phyloP scores from a whole-genome alignment of 2,888 invertebrate genomes.

The Lepetodrilus schrolli region DNA sequence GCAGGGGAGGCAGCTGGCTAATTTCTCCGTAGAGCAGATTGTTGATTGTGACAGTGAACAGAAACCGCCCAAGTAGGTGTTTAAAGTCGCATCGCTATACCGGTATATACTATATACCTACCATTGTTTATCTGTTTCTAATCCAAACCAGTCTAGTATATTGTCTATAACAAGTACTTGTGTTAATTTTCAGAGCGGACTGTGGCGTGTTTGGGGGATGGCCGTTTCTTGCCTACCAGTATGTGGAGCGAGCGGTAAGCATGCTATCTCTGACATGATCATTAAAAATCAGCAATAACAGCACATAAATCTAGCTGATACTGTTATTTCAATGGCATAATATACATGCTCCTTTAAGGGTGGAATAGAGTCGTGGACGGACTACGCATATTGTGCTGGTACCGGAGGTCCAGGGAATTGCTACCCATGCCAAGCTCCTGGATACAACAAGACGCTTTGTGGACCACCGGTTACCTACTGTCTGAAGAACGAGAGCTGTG shows the following conservation, averaged over 20 bases:
- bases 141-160: not conserved
- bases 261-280: no score
- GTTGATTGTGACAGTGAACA: constrained; percentile 69
- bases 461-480: constrained; percentile 66
- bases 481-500: constrained; percentile 65
- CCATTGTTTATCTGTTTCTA: no score
- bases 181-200: no score
- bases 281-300: no score
- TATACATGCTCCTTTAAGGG: constrained; percentile 50
- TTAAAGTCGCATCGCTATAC: no score
- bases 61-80: no score
- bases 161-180: not conserved
- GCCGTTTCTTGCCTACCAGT: constrained; percentile 69
- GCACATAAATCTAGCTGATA: no score
- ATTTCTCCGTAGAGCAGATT: constrained; percentile 67
- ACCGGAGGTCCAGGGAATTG: constrained; percentile 56
- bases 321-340: no score
- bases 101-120: no score
- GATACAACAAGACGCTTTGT: constrained; percentile 65
- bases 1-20: constrained; percentile 56
- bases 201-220: constrained; percentile 72
- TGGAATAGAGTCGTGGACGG: constrained; percentile 59
- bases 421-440: constrained; percentile 59
- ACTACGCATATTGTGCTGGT: constrained; percentile 65
- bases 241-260: constrained; percentile 60